Evolutionary conservation across 2,113 vertebrate genomes (phyloP).

Genomic region (Tachysurus vachellii): DNA sequence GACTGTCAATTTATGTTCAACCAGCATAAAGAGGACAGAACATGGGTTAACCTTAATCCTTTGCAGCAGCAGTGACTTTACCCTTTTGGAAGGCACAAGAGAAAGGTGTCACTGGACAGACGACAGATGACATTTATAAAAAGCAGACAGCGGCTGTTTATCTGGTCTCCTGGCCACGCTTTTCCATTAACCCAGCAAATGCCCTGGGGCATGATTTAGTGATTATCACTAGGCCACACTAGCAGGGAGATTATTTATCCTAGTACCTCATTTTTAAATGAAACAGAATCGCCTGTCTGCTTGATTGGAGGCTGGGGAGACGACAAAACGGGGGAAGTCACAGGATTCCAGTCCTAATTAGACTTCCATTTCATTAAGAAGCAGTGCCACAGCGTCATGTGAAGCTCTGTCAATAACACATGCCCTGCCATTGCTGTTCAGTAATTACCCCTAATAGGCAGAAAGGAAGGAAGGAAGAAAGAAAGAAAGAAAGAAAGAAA

Average conservation of each 20-base stretch:
- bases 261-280: slow-evolving; percentile 37
- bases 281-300: slow-evolving; percentile 40
- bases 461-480: not conserved
- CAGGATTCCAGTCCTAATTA: slow-evolving; percentile 32
- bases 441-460: not conserved
- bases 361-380: slow-evolving; percentile 34
- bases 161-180: slow-evolving; percentile 20
- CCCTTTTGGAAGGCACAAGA: slow-evolving; percentile 7
- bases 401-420: slow-evolving; percentile 49
- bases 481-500: not conserved
- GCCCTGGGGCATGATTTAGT: slow-evolving; percentile 23
- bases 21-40: not conserved
- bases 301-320: slow-evolving; percentile 36
- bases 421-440: slow-evolving; percentile 9
- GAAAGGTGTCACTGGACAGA: slow-evolving; percentile 24
- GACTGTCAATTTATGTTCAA: slow-evolving; percentile 1
- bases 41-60: not conserved
- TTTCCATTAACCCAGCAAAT: slow-evolving; percentile 19
- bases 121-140: slow-evolving; percentile 31
- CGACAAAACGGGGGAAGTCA: not conserved
- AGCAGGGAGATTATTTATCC: slow-evolving; percentile 41
- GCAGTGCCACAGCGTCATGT: slow-evolving; percentile 3
- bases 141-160: slow-evolving; percentile 39
- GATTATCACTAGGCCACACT: slow-evolving; percentile 33
- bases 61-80: slow-evolving; percentile 6